These are phyloP conservation scores for Lagopus muta DNA, from an alignment of 2,113 vertebrate genomes.

Conservation along the genomic window DNA sequence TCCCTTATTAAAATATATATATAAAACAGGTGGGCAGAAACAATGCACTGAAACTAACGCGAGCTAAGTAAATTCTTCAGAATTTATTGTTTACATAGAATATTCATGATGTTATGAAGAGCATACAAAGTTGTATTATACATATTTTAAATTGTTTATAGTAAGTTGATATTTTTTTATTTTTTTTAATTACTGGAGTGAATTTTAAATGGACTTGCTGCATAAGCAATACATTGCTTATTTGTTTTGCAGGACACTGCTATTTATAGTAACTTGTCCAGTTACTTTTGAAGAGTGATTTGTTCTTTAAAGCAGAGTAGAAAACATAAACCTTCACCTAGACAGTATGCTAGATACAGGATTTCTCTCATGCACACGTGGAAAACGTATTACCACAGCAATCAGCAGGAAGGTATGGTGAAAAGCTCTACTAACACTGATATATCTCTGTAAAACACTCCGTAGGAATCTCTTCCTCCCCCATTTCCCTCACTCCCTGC, in stretches of 20 bases:
- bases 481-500: not conserved
- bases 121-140: conserved; percentile 81
- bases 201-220: conserved; percentile 77
- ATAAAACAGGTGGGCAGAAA: conserved; percentile 46
- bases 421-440: not conserved
- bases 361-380: conserved; percentile 17
- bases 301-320: conserved; percentile 50
- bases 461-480: not conserved
- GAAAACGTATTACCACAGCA: not conserved
- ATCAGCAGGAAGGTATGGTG: conserved; percentile 9
- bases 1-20: not conserved
- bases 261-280: conserved; percentile 74
- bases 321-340: conserved; percentile 58
- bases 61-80: conserved; percentile 64
- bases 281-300: conserved; percentile 61
- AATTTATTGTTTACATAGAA: conserved; percentile 77
- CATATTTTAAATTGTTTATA: conserved; percentile 86
- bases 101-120: conserved; percentile 72
- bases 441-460: conserved; percentile 8
- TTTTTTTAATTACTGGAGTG: conserved; percentile 82
- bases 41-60: conserved; percentile 58
- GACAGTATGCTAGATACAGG: not conserved
- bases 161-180: conserved; percentile 86
- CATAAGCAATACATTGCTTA: conserved; percentile 71
- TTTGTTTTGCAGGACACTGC: conserved; percentile 78